A percentile compares a stretch with the other conserved stretches of the same genome.
Conservation (phyloP, 2,888 invertebrate genomes). For the Cordilura impudica region DNA sequence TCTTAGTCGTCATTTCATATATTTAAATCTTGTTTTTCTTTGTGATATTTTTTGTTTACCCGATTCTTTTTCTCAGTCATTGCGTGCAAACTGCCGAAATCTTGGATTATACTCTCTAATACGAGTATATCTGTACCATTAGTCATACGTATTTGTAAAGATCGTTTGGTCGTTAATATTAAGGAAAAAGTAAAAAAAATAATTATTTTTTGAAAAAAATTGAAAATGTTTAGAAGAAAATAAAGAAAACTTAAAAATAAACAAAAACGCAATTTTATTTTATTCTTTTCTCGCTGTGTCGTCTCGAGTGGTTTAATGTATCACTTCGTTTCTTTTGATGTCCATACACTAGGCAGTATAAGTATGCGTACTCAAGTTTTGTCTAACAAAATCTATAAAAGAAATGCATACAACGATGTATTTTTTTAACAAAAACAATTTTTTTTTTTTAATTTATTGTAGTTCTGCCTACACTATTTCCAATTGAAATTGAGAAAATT, state of each 20-base stretch:
- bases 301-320: too few species aligned
- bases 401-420: too few species aligned
- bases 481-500: too few species aligned
- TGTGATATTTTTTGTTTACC: slow-evolving; percentile 56
- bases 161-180: slow-evolving; percentile 3
- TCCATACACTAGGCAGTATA: too few species aligned
- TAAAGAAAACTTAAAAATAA: slow-evolving; percentile 18
- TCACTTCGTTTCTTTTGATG: too few species aligned
- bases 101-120: background rate
- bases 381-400: too few species aligned
- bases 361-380: too few species aligned
- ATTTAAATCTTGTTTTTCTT: slow-evolving; percentile 23
- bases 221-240: slow-evolving; percentile 43
- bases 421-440: too few species aligned
- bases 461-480: too few species aligned
- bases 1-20: background rate
- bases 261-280: background rate
- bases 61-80: slow-evolving; percentile 56
- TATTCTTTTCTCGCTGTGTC: too few species aligned
- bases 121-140: slow-evolving; percentile 6
- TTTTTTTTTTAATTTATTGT: too few species aligned
- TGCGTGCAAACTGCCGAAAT: slow-evolving; percentile 33
- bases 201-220: background rate
- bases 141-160: background rate
- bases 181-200: background rate